These are phyloP conservation scores for Cydia amplana DNA, from an alignment of 1,140 invertebrate species.

Conservation along the genomic window DNA sequence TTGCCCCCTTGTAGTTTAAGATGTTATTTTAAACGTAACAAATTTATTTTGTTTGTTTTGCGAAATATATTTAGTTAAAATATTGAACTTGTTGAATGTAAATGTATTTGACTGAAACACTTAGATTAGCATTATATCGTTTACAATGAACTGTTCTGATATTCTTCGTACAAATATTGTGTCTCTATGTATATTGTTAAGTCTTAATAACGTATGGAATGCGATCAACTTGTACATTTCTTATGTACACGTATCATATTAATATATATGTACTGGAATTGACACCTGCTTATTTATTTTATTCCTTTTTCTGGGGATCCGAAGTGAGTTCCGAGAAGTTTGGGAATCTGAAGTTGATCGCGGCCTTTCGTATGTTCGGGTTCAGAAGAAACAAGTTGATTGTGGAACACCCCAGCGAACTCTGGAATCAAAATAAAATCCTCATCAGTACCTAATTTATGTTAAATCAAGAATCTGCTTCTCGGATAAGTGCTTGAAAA, in stretches of 20 bases:
- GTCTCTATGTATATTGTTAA: conserved; percentile 53
- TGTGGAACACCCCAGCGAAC: neutral
- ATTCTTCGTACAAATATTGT: conserved; percentile 62
- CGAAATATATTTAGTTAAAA: conserved; percentile 19
- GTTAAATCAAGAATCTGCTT: neutral
- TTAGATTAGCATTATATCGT: conserved; percentile 44
- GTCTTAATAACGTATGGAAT: conserved; percentile 52
- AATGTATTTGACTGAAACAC: conserved; percentile 49
- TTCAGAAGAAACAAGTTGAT: conserved; percentile 15
- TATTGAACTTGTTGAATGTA: conserved; percentile 29
- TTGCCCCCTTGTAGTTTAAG: conserved; percentile 36
- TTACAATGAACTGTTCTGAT: conserved; percentile 50
- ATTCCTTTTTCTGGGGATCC: neutral
- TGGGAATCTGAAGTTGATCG: neutral
- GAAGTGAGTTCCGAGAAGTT: neutral
- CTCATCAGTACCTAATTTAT: neutral
- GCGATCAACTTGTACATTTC: conserved; percentile 48
- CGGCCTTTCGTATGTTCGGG: conserved; percentile 3
- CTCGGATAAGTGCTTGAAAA: too few relatives aligned
- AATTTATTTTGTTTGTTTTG: neutral
- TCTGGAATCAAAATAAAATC: neutral
- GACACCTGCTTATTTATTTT: neutral
- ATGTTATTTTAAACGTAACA: conserved; percentile 33
- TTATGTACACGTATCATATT: conserved; percentile 40
- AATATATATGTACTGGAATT: conserved; percentile 30